Conservation (phyloP, 2,888 invertebrate species). For the Philereme transversata region DNA sequence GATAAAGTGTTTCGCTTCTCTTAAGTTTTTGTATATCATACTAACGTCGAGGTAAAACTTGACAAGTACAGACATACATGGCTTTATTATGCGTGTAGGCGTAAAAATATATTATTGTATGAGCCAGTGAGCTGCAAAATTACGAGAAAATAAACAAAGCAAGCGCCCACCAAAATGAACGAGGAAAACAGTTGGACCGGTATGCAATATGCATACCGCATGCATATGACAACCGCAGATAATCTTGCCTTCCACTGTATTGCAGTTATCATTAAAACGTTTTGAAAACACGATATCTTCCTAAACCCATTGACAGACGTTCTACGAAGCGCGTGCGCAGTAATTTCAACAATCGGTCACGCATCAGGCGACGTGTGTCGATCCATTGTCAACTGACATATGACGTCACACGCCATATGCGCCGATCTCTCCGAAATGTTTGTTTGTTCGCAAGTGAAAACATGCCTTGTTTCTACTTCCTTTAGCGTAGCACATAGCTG, state of each 20-base stretch:
- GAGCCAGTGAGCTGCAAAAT: conserved; percentile 10
- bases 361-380: conserved; percentile 43
- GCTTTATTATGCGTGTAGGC: neutral
- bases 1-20: too few relatives aligned
- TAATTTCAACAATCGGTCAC: conserved; percentile 39
- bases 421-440: conserved; percentile 63
- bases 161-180: conserved; percentile 14
- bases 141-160: conserved; percentile 11
- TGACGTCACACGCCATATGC: conserved; percentile 53
- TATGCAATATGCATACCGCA: conserved; percentile 11
- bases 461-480: conserved; percentile 37
- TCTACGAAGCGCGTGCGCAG: conserved; percentile 76
- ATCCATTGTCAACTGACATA: conserved; percentile 45
- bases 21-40: too few relatives aligned
- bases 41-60: too few relatives aligned
- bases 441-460: conserved; percentile 59
- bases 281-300: conserved; percentile 68
- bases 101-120: neutral
- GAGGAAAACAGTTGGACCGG: conserved; percentile 23
- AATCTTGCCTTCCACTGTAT: conserved; percentile 29
- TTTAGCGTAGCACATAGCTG: conserved; percentile 20
- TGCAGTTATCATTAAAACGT: conserved; percentile 52
- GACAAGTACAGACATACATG: neutral
- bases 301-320: conserved; percentile 57
- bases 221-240: conserved; percentile 26